A percentile compares a stretch with the other conserved stretches of the same genome.
Conservation (phyloP, 2,113 vertebrate genomes). For the Perca schrenkii region DNA sequence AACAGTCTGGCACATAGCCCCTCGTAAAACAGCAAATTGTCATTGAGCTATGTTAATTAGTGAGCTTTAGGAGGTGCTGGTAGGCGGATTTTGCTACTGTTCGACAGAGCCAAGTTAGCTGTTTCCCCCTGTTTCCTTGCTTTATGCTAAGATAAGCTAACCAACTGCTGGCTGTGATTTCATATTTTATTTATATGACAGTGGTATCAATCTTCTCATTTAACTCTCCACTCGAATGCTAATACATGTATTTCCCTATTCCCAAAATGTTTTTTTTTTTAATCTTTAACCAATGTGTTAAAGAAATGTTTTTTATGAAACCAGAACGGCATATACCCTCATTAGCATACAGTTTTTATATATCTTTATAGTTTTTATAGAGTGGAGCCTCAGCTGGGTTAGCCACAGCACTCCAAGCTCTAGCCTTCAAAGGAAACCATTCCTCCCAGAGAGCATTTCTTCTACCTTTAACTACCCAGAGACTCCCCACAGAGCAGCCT, state of each 20-base stretch:
- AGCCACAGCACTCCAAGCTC: constrained; percentile 46
- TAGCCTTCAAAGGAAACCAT: constrained; percentile 61
- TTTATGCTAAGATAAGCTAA: not conserved
- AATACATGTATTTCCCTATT: not conserved
- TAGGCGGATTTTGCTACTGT: not conserved
- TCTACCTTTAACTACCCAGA: constrained; percentile 58
- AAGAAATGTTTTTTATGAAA: constrained; percentile 3
- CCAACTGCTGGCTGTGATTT: too few species aligned
- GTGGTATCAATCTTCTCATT: not conserved
- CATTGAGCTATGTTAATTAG: constrained; percentile 6
- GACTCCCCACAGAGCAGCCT: constrained; percentile 50
- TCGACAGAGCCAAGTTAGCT: not conserved
- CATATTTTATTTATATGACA: not conserved
- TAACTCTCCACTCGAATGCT: not conserved
- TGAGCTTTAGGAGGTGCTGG: not conserved
- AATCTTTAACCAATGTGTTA: not conserved
- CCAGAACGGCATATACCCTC: not conserved
- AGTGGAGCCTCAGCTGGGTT: constrained; percentile 44
- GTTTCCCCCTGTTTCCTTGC: not conserved
- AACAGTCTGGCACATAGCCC: not conserved
- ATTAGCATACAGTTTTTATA: constrained; percentile 52
- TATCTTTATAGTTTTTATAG: constrained; percentile 30
- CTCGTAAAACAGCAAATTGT: constrained; percentile 9
- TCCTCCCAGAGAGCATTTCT: constrained; percentile 41
- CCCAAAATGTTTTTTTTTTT: not conserved